Evolutionary conservation across 2,888 invertebrate species (phyloP), one percentile per base, ranked within the genome.

Genomic region (Pheosia tremula): DNA sequence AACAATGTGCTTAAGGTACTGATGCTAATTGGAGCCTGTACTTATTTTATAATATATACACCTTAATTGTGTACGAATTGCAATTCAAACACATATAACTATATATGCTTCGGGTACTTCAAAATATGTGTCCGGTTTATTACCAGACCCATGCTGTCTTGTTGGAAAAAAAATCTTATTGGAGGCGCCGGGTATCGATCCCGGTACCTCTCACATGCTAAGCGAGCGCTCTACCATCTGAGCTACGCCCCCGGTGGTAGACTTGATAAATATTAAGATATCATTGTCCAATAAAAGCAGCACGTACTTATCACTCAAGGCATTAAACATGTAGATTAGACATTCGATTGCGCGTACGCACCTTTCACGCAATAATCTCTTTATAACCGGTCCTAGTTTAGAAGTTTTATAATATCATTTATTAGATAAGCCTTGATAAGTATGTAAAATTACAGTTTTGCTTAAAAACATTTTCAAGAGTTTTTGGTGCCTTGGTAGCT

Each of bases 161-260:
- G 24, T 24, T 24, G 24, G 0, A 39, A 57, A 60, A 49, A 36
- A 45, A 9, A 36, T 43, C 38, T n/a, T 43, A 45, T 81, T 92
- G 90, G 88, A 91, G 89, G 91, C 89, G 90, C 90, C 89, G 91
- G 92, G 90, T 91, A 93, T 92, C 92, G 93, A 92, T 93, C 91
- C 92, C 93, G 90, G 92, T 93, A 91, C 91, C 90, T 92, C 93
- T 92, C 92, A 85, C 93, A 93, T 93, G 93, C 92, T 93, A 92
- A 93, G 93, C 92, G 93, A 93, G 93, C 93, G 92, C 93, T 93
- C 93, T 93, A 93, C 93, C 93, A 92, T 93, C 93, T 94, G 93
- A 93, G 93, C 93, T 93, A 93, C 94, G 91, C 91, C 93, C 91
- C 91, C 93, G 55, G 39, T 55, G 13, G 39, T 39, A 4, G 36